Conservation (phyloP, 2,113 vertebrate genomes). For the Salvelinus sp. region DNA sequence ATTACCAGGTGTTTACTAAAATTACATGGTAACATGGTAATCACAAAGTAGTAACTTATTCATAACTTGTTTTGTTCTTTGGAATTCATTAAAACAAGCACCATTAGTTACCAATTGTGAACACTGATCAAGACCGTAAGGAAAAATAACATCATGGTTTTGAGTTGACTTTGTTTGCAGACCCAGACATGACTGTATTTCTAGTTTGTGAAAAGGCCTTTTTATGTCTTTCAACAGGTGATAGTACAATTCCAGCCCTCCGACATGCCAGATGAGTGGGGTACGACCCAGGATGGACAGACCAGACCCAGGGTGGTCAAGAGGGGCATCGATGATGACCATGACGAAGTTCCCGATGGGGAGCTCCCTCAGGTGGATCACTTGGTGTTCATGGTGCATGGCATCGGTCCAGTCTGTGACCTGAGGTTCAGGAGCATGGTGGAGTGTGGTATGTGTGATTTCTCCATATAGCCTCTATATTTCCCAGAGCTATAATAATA, state of each 20-base stretch:
- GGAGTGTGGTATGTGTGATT: slow-evolving; percentile 84
- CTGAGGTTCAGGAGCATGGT: slow-evolving; percentile 94
- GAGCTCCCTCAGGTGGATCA: slow-evolving; percentile 90
- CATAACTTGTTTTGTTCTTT: background rate
- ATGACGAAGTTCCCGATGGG: slow-evolving; percentile 92
- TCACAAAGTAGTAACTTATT: background rate
- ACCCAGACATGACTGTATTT: background rate
- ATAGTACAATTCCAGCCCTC: slow-evolving; percentile 97
- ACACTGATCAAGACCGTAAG: background rate
- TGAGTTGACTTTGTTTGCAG: background rate
- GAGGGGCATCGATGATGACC: slow-evolving; percentile 90
- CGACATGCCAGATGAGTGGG: slow-evolving; percentile 91
- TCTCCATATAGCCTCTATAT: background rate
- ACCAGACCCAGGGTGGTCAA: slow-evolving; percentile 93
- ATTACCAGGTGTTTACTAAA: too few species aligned
- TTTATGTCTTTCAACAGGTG: slow-evolving; percentile 74
- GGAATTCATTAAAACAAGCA: background rate
- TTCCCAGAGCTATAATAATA: background rate
- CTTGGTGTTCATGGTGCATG: slow-evolving; percentile 96
- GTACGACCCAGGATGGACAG: slow-evolving; percentile 89
- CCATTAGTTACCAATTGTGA: background rate
- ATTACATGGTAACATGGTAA: background rate
- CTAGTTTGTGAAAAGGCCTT: background rate
- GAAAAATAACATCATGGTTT: background rate
- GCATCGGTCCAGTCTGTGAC: slow-evolving; percentile 96